These are phyloP conservation scores for Dryadula phaetusa DNA, from an alignment of 2,888 invertebrate genomes.

Conservation along the genomic window DNA sequence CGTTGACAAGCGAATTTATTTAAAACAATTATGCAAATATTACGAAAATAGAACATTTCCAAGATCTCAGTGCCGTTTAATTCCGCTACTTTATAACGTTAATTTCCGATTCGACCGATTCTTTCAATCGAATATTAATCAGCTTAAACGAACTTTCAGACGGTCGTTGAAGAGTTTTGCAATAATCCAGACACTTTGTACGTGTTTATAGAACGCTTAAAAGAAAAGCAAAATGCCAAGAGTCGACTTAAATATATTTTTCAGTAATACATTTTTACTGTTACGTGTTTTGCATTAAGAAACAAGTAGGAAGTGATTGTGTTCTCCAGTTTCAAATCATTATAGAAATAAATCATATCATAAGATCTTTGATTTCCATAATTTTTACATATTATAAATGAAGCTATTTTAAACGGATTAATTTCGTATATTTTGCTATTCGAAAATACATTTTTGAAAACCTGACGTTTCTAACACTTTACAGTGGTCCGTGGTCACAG, in stretches of 20 bases:
- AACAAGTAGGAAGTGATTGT: no score
- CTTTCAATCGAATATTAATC: slow-evolving; percentile 9
- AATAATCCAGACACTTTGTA: slow-evolving; percentile 6
- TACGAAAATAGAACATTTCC: not conserved
- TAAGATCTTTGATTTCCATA: no score
- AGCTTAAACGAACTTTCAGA: slow-evolving; percentile 11
- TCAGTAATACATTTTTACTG: no score
- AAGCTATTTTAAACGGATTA: no score
- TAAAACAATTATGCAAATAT: slow-evolving; percentile 15
- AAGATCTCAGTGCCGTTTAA: not conserved
- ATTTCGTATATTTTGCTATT: no score
- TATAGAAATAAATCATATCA: no score
- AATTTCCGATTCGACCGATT: slow-evolving; percentile 16
- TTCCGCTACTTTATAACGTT: not conserved
- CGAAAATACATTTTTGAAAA: no score
- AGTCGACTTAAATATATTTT: not conserved
- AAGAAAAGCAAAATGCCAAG: not conserved
- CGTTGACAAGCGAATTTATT: not conserved
- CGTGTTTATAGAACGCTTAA: not conserved
- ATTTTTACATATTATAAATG: no score
- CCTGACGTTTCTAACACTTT: no score
- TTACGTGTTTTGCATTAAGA: no score
- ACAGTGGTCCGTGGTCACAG: no score
- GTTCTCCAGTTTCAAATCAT: no score
- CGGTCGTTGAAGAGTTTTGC: slow-evolving; percentile 1